Conservation (phyloP, 2,797 vertebrate species). For the Aldrovandia affinis region DNA sequence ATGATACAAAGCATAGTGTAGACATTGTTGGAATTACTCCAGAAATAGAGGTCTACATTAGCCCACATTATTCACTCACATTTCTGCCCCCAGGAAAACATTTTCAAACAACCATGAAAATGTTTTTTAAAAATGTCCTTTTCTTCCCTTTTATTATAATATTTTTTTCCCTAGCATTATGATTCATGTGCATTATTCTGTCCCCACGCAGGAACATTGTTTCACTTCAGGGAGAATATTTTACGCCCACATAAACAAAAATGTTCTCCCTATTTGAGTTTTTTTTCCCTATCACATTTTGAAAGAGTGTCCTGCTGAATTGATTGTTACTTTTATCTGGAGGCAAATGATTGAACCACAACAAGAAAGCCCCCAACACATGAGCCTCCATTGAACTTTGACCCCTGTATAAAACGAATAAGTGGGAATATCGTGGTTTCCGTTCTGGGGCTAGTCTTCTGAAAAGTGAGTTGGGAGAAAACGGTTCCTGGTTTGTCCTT, state of each 20-base stretch:
- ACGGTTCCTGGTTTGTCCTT: too few species aligned
- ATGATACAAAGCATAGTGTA: too few species aligned
- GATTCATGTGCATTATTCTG: neutral
- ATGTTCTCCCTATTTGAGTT: neutral
- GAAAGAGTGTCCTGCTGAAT: neutral
- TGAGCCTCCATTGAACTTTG: neutral
- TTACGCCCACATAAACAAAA: neutral
- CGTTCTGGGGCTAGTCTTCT: too few species aligned
- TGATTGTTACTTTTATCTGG: neutral
- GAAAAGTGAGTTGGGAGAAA: too few species aligned
- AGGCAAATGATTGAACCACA: neutral
- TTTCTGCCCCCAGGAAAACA: neutral
- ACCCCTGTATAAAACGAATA: too few species aligned
- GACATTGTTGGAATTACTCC: neutral
- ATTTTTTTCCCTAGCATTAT: neutral
- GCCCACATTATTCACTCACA: neutral
- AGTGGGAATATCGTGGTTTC: too few species aligned
- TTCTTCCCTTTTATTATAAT: neutral
- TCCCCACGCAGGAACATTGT: neutral
- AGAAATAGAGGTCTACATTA: neutral
- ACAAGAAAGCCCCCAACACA: neutral
- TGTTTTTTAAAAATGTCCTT: neutral
- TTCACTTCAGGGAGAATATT: constrained; percentile 12
- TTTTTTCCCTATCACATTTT: neutral
- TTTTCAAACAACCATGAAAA: neutral